Conservation (phyloP, 2,888 invertebrate species). For the Chironomus tentans region DNA sequence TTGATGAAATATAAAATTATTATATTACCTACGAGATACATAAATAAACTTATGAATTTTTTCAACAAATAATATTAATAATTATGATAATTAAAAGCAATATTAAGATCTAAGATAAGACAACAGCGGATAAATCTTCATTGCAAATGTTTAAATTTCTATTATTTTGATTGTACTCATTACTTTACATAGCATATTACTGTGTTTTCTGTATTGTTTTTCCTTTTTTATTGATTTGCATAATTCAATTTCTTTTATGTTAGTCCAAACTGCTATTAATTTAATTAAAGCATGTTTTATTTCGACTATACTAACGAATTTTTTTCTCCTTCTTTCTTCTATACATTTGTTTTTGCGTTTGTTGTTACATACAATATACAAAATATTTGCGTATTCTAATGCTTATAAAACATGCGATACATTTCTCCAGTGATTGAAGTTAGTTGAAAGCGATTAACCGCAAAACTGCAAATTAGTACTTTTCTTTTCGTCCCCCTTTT, state of each 20-base stretch:
- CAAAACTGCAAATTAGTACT: slow-evolving; percentile 13
- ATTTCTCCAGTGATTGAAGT: background rate
- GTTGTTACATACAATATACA: too few species aligned
- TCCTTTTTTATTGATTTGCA: background rate
- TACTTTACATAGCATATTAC: too few species aligned
- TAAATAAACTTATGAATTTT: background rate
- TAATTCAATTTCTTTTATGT: background rate
- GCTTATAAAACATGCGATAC: background rate
- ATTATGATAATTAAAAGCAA: background rate
- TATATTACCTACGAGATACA: background rate
- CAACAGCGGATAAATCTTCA: background rate
- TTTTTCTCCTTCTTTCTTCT: background rate
- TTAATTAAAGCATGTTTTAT: slow-evolving; percentile 18
- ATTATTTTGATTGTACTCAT: background rate
- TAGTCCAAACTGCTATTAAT: background rate
- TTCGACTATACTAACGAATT: slow-evolving; percentile 7
- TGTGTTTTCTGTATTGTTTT: background rate
- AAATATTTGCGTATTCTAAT: background rate
- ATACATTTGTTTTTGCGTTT: too few species aligned
- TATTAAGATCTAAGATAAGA: too few species aligned
- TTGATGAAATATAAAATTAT: background rate
- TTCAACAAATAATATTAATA: background rate
- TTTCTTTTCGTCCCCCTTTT: background rate
- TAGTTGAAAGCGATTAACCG: background rate
- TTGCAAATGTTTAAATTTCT: background rate